phyloP scores from a whole-genome alignment of 1,140 invertebrate species.

The Dendrolimus kikuchii region DNA sequence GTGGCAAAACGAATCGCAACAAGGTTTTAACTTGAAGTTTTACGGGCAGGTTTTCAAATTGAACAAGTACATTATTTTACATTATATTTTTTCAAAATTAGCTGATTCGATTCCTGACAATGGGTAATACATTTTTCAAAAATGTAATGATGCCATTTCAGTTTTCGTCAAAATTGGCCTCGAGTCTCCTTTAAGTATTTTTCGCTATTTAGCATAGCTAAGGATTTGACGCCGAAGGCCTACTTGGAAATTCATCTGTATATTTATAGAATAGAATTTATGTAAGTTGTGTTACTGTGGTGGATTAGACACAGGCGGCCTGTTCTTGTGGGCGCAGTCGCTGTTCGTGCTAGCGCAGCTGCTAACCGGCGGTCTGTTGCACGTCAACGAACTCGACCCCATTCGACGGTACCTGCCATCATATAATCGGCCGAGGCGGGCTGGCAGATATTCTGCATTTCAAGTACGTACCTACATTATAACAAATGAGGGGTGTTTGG shows the following conservation, averaged over 20 bases:
- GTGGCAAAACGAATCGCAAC: too few relatives aligned
- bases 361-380: slow-evolving; percentile 89
- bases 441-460: slow-evolving; percentile 95
- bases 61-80: too few relatives aligned
- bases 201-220: too few relatives aligned
- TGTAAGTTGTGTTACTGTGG: background rate
- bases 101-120: too few relatives aligned
- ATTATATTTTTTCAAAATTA: too few relatives aligned
- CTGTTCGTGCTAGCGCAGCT: slow-evolving; percentile 95
- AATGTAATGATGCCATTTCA: too few relatives aligned
- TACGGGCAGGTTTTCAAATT: too few relatives aligned
- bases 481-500: too few relatives aligned
- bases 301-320: slow-evolving; percentile 71
- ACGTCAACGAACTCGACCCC: slow-evolving; percentile 96
- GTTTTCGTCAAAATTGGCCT: too few relatives aligned
- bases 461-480: slow-evolving; percentile 77
- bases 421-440: slow-evolving; percentile 92
- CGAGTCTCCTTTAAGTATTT: too few relatives aligned
- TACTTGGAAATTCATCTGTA: background rate
- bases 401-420: slow-evolving; percentile 96
- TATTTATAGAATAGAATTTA: background rate
- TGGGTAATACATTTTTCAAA: too few relatives aligned
- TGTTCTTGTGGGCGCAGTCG: slow-evolving; percentile 93
- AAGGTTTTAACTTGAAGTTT: too few relatives aligned
- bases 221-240: background rate